phyloP scores from a whole-genome alignment of 2,888 invertebrate genomes.

The Protodeltote pygarga region DNA sequence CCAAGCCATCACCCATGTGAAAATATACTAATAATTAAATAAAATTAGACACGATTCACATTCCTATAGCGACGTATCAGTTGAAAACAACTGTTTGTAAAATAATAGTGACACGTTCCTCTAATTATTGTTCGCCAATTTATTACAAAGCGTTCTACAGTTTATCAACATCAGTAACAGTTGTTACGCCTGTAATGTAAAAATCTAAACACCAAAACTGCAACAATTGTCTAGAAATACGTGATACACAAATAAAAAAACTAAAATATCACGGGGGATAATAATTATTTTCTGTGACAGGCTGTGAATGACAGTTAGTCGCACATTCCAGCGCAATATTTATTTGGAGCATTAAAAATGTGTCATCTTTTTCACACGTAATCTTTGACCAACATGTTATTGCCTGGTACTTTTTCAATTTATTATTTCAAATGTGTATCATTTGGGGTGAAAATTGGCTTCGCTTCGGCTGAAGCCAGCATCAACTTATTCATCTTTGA shows the following conservation, averaged over 20 bases:
- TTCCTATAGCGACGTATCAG: constrained; percentile 77
- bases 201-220: constrained; percentile 74
- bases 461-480: too few relatives aligned
- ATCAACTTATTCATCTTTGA: too few relatives aligned
- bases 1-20: constrained; percentile 87
- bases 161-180: constrained; percentile 69
- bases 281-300: constrained; percentile 67
- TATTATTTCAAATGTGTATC: too few relatives aligned
- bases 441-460: too few relatives aligned
- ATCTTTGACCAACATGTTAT: too few relatives aligned
- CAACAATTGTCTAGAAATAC: constrained; percentile 68
- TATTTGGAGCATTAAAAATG: constrained; percentile 16
- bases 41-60: constrained; percentile 77
- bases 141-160: constrained; percentile 59
- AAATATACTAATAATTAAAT: constrained; percentile 78
- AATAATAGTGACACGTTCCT: constrained; percentile 82
- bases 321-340: constrained; percentile 20
- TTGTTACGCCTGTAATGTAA: constrained; percentile 61
- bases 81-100: constrained; percentile 77
- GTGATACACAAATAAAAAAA: constrained; percentile 83
- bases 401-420: too few relatives aligned
- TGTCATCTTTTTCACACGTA: constrained; percentile 20
- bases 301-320: constrained; percentile 44
- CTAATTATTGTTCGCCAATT: constrained; percentile 66
- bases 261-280: constrained; percentile 78